Conservation (phyloP, 1,140 invertebrate species). For the Drosophila bifasciata region DNA sequence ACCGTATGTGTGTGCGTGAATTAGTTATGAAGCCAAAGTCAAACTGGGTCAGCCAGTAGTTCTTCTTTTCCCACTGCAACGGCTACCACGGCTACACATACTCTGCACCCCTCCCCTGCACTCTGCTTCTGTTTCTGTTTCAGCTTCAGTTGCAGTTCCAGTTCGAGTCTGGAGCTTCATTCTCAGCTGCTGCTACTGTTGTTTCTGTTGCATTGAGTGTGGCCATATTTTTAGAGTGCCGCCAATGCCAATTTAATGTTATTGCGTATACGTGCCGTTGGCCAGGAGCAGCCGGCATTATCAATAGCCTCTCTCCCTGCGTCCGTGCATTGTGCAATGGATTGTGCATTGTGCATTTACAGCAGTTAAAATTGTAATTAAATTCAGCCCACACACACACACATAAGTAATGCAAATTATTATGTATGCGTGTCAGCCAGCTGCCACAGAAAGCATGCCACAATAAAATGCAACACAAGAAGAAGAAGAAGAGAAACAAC, state of each 20-base stretch:
- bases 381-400: conserved; percentile 58
- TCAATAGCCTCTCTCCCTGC: conserved; percentile 45
- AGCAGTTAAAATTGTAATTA: conserved; percentile 73
- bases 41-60: conserved; percentile 74
- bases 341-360: conserved; percentile 46
- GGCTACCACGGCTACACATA: too few relatives aligned
- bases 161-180: conserved; percentile 5
- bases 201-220: conserved; percentile 41
- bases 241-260: conserved; percentile 66
- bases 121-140: conserved; percentile 45
- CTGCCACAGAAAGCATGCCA: conserved; percentile 10
- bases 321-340: conserved; percentile 27
- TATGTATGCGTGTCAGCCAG: conserved; percentile 50
- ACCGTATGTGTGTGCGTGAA: conserved; percentile 60
- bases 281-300: conserved; percentile 29
- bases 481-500: conserved; percentile 14
- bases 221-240: conserved; percentile 65
- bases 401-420: conserved; percentile 68
- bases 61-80: conserved; percentile 54
- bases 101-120: not conserved
- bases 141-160: conserved; percentile 41
- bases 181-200: conserved; percentile 2
- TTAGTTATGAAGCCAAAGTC: conserved; percentile 83
- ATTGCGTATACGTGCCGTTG: conserved; percentile 74
- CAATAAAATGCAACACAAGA: conserved; percentile 51